Percentiles rank a stretch among this genome's conserved stretches.
phyloP scores from a whole-genome alignment of 2,113 vertebrate genomes.

The Cheirogaleus medius region DNA sequence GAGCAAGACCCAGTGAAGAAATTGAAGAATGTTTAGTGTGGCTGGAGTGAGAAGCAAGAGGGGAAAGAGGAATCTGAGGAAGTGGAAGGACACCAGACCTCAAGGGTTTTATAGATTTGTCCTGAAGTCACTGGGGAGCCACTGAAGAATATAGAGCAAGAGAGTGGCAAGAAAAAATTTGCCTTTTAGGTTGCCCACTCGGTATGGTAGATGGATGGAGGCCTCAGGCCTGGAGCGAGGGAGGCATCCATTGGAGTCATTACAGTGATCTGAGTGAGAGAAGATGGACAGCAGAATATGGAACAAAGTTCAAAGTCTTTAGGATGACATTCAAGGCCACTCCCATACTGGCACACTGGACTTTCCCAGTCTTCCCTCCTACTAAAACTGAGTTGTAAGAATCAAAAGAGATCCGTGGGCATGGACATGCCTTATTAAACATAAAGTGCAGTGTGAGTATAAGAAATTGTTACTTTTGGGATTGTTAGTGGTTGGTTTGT shows the following conservation, averaged over 20 bases:
- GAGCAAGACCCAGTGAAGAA: not conserved
- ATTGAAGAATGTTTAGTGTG: fast-evolving
- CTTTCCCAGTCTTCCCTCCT: not conserved
- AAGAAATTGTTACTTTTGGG: not conserved
- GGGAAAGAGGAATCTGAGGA: not conserved
- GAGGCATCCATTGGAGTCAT: not conserved
- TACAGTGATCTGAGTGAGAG: not conserved
- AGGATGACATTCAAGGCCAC: not conserved
- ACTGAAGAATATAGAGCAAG: not conserved
- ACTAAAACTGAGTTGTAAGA: not conserved
- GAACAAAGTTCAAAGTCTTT: not conserved
- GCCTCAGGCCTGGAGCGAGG: not conserved
- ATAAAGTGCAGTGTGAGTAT: not conserved
- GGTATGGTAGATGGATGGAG: no score
- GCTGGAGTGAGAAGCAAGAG: not conserved
- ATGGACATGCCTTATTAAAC: not conserved
- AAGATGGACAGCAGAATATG: not conserved
- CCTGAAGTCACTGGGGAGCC: not conserved
- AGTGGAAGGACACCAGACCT: not conserved
- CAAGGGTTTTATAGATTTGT: not conserved
- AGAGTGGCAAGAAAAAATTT: not conserved
- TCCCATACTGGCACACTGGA: not conserved
- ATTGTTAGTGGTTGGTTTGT: not conserved
- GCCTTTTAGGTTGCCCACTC: not conserved
- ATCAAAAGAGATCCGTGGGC: not conserved